These are phyloP conservation scores for Copidosoma floridanum DNA, from an alignment of 1,140 invertebrate species.

Conservation along the genomic window DNA sequence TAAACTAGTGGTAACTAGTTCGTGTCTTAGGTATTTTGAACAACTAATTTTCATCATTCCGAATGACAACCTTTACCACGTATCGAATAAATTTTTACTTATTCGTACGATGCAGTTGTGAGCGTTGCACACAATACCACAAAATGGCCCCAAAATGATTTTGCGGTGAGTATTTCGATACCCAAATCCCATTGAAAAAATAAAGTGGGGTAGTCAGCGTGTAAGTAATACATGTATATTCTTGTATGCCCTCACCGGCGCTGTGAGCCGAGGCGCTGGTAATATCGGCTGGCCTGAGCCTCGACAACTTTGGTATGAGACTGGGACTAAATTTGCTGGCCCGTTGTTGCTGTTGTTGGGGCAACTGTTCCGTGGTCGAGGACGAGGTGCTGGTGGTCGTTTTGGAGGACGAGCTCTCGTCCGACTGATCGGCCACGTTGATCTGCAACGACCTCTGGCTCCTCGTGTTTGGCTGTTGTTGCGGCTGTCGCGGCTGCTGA, in stretches of 20 bases:
- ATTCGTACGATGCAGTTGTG: too few species aligned
- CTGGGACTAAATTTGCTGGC: slow-evolving; percentile 53
- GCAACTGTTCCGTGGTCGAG: slow-evolving; percentile 29
- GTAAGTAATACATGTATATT: too few species aligned
- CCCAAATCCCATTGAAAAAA: too few species aligned
- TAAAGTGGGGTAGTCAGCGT: too few species aligned
- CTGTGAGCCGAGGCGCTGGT: slow-evolving; percentile 54
- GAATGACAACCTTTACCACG: too few species aligned
- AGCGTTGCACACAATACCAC: too few species aligned
- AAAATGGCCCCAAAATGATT: too few species aligned
- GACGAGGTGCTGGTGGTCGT: slow-evolving; percentile 29
- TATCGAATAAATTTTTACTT: too few species aligned
- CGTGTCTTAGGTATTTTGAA: too few species aligned
- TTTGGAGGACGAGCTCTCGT: slow-evolving; percentile 25
- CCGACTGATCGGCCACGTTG: slow-evolving; percentile 4
- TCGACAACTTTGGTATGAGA: slow-evolving; percentile 65
- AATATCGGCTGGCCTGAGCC: slow-evolving; percentile 64
- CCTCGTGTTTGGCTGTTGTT: slow-evolving; percentile 30
- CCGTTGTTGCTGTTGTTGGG: slow-evolving; percentile 24
- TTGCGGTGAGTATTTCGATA: too few species aligned
- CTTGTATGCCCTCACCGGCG: slow-evolving; percentile 40
- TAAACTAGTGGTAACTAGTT: too few species aligned
- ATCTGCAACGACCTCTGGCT: slow-evolving; percentile 24
- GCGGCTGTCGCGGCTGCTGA: slow-evolving; percentile 33
- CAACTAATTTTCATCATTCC: too few species aligned